Evolutionary conservation across 1,140 invertebrate species (phyloP), one percentile per base, ranked within the genome.

Genomic region (Callitettix versicolor): DNA sequence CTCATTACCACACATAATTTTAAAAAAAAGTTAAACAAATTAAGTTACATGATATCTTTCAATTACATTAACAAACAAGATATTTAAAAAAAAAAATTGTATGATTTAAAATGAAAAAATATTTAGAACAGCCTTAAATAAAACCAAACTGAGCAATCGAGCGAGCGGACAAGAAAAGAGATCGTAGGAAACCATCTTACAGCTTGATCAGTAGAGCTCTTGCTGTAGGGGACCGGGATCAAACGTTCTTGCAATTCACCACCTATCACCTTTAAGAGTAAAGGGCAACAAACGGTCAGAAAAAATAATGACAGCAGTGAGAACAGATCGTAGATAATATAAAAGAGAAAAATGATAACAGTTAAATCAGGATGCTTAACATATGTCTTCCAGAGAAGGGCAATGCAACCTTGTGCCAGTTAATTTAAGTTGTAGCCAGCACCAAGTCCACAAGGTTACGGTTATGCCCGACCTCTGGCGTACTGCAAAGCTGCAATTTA

Each of bases 151-250:
- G 52, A 53, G 52, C 52, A 53, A 55, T 47, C 61, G 59, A 62
- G 56, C 61, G 56, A 62, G 59, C 59, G 57, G 57, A 60, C 59
- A 60, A 60, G 53, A 62, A 72, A 68, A 71, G 68, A 73, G 68
- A 68, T 69, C 66, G 67, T 72, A 71, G 69, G 75, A 69, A 73
- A 75, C 72, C 72, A 70, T 84, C 91, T 95, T 95, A 95, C 91
- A 92, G 91, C 91, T 91, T 95, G 91, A 82, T 95, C 91, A 82
- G 91, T 95, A 78, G 91, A 91, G 79, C 88, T 94, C 89, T 95
- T 95, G 91, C 91, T 95, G 88, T 95, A 95, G 77, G 91, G 91
- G 78, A 95, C 91, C 78, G 91, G 91, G 79, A 95, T 95, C 85
- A 95, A 91, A 81, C 91, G 89, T 82, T 94, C 91, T 88, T 95